Conservation (phyloP, 2,113 vertebrate genomes). For the Sapayoa aenigma region DNA sequence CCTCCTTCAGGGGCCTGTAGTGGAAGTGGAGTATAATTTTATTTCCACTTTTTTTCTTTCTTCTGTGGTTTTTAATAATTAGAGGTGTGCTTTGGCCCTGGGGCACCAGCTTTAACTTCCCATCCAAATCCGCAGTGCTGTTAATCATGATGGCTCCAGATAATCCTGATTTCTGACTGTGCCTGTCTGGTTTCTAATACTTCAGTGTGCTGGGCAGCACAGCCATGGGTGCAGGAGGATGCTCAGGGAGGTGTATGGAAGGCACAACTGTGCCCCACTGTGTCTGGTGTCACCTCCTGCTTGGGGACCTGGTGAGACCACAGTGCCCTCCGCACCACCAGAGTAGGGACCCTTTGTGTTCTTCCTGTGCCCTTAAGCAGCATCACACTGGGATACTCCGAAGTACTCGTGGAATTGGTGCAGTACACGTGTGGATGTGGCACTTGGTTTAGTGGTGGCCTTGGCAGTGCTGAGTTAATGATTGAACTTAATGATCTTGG, state of each 20-base stretch:
- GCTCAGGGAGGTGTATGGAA: neutral
- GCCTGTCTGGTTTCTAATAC: neutral
- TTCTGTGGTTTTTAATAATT: neutral
- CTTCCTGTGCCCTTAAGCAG: neutral
- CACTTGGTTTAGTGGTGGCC: neutral
- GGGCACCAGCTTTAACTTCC: slow-evolving; percentile 12
- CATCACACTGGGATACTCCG: neutral
- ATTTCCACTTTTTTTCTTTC: rapidly evolving
- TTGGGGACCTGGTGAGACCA: neutral
- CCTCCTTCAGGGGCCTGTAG: neutral
- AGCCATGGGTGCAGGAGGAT: neutral
- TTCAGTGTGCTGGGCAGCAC: rapidly evolving
- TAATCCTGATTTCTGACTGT: neutral
- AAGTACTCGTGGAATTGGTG: neutral
- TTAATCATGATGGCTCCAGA: neutral
- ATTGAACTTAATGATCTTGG: neutral
- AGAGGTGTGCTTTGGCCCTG: neutral
- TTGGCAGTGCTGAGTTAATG: neutral
- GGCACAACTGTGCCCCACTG: neutral
- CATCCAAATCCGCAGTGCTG: neutral
- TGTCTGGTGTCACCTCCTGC: neutral
- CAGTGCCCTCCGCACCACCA: neutral
- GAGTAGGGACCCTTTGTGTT: neutral
- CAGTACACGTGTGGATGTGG: neutral
- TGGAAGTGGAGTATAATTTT: neutral